A percentile compares a stretch with the other conserved stretches of the same genome.
Evolutionary conservation across 2,888 invertebrate genomes (phyloP).

Genomic region (Macaria liturata): DNA sequence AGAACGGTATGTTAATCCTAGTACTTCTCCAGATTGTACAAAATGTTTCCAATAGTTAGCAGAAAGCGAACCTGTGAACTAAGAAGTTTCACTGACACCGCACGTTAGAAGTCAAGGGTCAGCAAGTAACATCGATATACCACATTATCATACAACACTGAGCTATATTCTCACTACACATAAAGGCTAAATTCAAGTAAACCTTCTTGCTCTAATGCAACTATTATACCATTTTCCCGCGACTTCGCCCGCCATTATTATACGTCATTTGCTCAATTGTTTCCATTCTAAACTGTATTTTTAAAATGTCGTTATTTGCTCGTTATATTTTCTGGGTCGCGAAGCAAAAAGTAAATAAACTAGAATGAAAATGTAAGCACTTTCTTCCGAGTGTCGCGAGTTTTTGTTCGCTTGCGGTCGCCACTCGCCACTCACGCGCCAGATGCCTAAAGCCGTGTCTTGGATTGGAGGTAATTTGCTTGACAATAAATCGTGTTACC

Average conservation of each 20-base stretch:
- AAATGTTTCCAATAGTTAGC: neutral
- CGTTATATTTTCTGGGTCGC: slow-evolving; percentile 30
- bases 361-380: slow-evolving; percentile 15
- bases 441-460: too few species aligned
- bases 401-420: slow-evolving; percentile 8
- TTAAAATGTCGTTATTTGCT: slow-evolving; percentile 36
- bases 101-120: slow-evolving; percentile 20
- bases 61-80: slow-evolving; percentile 8
- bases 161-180: slow-evolving; percentile 5
- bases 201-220: neutral
- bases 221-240: slow-evolving; percentile 25
- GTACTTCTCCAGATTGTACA: too few species aligned
- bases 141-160: neutral
- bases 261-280: slow-evolving; percentile 32
- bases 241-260: slow-evolving; percentile 26
- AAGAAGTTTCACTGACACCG: slow-evolving; percentile 18
- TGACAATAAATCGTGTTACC: too few species aligned
- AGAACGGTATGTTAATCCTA: too few species aligned
- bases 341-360: slow-evolving; percentile 6
- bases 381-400: slow-evolving; percentile 12
- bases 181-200: slow-evolving; percentile 11
- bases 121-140: slow-evolving; percentile 5
- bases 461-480: too few species aligned
- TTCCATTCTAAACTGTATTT: slow-evolving; percentile 31
- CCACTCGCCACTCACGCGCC: neutral